Evolutionary conservation across 1,140 invertebrate genomes (phyloP), one percentile per base, ranked within the genome.

Genomic region (Drosophila paulistorum): DNA sequence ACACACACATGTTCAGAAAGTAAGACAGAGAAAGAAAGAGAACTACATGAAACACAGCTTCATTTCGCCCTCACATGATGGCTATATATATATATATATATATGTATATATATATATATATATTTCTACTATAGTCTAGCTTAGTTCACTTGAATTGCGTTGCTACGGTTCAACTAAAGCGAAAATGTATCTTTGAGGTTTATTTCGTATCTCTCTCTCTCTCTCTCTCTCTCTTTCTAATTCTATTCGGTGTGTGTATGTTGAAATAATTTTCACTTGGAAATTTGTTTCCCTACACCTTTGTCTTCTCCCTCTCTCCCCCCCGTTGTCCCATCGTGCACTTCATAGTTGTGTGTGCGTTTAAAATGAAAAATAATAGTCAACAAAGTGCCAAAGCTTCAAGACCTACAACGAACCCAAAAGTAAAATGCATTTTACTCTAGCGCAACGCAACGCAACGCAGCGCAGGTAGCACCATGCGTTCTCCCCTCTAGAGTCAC

Each of bases 141-240:
- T 87, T 87, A 89, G 83, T 87, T 83, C 76, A 77, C 79, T 86
- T 71, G 69, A 87, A 79, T 79, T 86, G 80, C 67, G 69, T 79
- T 79, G 71, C 45, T 81, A 79, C 68, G 77, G 70, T 87, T 89
- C 77, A 87, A 87, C 84, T 89, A 80, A 84, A 87, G 84, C 84
- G 80, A 81, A 87, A 89, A 89, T 87, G 80, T 87, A 89, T 87
- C 84, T 87, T 87, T 87, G 84, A 87, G 86, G 84, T 87, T 87
- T 78, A 89, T 87, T 82, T 78, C 74, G 66, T 82, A 37, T 45
- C 51, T 35, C 10, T 26, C 7, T 35, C 55, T 7, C 2, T 4
- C 39, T 58, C 9, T 39, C 10, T 17, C 7, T 35, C 55, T 7
- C 2, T 4, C 39, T 62, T 6, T 39, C 7, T 87, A 84, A 80